phyloP scores from a whole-genome alignment of 2,797 vertebrate species.

The Hafferia zeledoni region DNA sequence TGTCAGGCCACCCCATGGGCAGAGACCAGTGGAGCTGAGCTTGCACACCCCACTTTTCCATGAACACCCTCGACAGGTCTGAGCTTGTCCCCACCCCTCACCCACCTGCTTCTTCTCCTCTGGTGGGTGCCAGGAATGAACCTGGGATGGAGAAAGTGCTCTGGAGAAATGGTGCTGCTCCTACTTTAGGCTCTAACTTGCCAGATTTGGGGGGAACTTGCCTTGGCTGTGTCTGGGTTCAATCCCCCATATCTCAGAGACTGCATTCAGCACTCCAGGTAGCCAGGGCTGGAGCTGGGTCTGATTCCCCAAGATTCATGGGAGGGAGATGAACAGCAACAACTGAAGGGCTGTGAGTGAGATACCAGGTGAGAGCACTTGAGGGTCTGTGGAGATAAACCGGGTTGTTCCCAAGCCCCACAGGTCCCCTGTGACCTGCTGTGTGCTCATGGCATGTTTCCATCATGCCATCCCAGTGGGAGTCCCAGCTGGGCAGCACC shows the following conservation, averaged over 20 bases:
- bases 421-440: background rate
- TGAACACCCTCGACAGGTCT: background rate
- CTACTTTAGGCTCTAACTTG: background rate
- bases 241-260: too few species aligned
- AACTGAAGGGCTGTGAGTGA: background rate
- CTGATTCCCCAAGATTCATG: background rate
- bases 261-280: background rate
- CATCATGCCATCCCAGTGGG: background rate
- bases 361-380: background rate
- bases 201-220: background rate
- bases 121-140: background rate
- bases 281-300: background rate
- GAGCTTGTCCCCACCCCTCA: background rate
- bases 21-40: background rate
- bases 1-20: background rate
- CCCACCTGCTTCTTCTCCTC: rapidly evolving
- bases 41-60: background rate
- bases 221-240: background rate
- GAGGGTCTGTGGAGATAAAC: background rate
- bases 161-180: background rate
- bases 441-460: background rate
- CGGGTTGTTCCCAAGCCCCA: background rate
- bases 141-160: background rate
- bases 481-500: background rate
- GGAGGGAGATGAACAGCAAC: background rate